phyloP scores from a whole-genome alignment of 2,797 vertebrate genomes.

The Danio tinwini region DNA sequence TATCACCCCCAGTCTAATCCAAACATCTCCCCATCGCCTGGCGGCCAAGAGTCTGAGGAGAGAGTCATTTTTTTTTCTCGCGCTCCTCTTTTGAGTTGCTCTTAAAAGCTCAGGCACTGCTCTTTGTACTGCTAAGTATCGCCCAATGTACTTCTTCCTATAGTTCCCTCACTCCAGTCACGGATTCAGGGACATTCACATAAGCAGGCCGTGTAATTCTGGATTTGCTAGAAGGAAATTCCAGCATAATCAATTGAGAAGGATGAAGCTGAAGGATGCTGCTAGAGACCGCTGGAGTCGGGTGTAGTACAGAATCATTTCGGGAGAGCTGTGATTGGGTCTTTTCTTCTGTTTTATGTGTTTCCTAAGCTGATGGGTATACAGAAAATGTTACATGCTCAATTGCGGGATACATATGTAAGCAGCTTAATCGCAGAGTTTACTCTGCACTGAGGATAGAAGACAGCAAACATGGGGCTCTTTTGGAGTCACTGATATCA shows the following conservation, averaged over 20 bases:
- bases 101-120: constrained; percentile 53
- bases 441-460: not conserved
- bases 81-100: constrained; percentile 42
- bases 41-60: constrained; percentile 59
- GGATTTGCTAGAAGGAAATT: constrained; percentile 54
- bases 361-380: not conserved
- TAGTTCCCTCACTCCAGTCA: constrained; percentile 36
- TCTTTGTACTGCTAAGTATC: constrained; percentile 51
- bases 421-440: not conserved
- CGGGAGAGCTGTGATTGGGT: not conserved
- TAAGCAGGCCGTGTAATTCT: constrained; percentile 49
- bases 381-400: constrained; percentile 24
- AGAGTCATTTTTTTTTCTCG: constrained; percentile 24
- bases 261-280: constrained; percentile 14
- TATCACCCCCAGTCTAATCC: constrained; percentile 58
- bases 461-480: not conserved
- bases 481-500: not conserved
- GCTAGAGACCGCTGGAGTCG: not conserved
- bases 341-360: not conserved
- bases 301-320: constrained; percentile 12
- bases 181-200: constrained; percentile 48
- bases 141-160: constrained; percentile 38
- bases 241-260: constrained; percentile 44
- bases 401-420: not conserved
- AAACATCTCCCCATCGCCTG: constrained; percentile 62